Evolutionary conservation across 2,888 invertebrate genomes (phyloP).

Genomic region (Lamellibrachia columna): DNA sequence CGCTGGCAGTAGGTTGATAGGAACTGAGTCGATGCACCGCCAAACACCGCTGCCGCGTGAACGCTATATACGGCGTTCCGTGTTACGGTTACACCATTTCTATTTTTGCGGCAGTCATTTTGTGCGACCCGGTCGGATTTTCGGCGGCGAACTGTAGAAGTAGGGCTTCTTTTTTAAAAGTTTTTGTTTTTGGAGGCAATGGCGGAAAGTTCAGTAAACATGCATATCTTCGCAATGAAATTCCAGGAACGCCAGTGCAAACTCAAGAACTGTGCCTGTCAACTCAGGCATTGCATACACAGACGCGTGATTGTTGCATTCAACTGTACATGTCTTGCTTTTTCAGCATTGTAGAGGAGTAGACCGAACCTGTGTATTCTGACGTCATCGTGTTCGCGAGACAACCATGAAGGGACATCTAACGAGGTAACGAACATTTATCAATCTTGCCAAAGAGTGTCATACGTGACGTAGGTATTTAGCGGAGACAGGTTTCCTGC

Average conservation of each 20-base stretch:
- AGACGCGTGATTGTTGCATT: not conserved
- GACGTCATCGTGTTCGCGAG: constrained; percentile 1
- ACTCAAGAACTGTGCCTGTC: not conserved
- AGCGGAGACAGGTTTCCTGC: not conserved
- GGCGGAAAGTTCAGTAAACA: not conserved
- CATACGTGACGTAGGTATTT: not conserved
- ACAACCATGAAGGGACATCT: not conserved
- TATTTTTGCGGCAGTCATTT: not conserved
- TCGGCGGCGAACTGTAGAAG: not conserved
- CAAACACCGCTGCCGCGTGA: not conserved
- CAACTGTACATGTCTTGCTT: not conserved
- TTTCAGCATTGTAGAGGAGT: not conserved
- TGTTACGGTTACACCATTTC: not conserved
- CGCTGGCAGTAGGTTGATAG: not conserved
- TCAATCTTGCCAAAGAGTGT: not conserved
- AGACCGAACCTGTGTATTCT: not conserved
- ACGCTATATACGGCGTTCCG: not conserved
- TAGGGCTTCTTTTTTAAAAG: not conserved
- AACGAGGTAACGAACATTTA: not conserved
- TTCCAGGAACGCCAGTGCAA: not conserved
- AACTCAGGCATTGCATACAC: not conserved
- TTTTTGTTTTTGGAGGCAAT: not conserved
- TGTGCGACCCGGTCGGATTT: not conserved
- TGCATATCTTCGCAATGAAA: not conserved
- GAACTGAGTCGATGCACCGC: not conserved